These are phyloP conservation scores for Malurus alboscapulatus DNA, from an alignment of 2,113 vertebrate genomes.

Conservation along the genomic window DNA sequence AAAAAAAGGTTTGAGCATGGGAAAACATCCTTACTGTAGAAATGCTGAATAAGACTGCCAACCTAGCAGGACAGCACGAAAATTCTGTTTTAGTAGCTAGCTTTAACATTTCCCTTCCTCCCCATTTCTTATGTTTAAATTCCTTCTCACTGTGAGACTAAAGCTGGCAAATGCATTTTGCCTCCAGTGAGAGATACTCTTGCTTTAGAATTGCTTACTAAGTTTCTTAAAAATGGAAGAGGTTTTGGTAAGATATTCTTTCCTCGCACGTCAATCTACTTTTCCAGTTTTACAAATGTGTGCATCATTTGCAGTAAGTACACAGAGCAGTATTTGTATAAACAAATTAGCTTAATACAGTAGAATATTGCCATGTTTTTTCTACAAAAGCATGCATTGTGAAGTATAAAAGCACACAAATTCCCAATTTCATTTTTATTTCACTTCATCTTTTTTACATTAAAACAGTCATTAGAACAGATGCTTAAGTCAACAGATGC, in stretches of 20 bases:
- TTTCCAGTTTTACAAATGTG: background rate
- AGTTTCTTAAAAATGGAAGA: background rate
- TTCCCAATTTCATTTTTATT: constrained; percentile 17
- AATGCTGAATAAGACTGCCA: background rate
- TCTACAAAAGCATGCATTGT: constrained; percentile 17
- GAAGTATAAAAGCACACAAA: constrained; percentile 20
- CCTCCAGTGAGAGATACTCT: background rate
- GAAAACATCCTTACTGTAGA: background rate
- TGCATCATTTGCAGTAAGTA: background rate
- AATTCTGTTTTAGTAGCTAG: background rate
- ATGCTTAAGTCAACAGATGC: constrained; percentile 28
- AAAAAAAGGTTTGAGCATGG: background rate
- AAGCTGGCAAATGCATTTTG: background rate
- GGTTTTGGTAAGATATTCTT: background rate
- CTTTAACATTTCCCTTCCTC: background rate
- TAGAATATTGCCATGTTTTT: constrained; percentile 13
- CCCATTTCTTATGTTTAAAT: background rate
- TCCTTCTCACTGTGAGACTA: background rate
- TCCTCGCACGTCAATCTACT: background rate
- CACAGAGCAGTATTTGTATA: background rate
- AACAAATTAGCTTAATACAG: background rate
- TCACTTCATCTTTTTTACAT: constrained; percentile 31
- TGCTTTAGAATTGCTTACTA: background rate
- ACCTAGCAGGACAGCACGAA: background rate
- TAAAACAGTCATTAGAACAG: constrained; percentile 22